A percentile compares a stretch with the other conserved stretches of the same genome.
Evolutionary conservation across 2,797 vertebrate species (phyloP).

Genomic region (Heterohyrax brucei): DNA sequence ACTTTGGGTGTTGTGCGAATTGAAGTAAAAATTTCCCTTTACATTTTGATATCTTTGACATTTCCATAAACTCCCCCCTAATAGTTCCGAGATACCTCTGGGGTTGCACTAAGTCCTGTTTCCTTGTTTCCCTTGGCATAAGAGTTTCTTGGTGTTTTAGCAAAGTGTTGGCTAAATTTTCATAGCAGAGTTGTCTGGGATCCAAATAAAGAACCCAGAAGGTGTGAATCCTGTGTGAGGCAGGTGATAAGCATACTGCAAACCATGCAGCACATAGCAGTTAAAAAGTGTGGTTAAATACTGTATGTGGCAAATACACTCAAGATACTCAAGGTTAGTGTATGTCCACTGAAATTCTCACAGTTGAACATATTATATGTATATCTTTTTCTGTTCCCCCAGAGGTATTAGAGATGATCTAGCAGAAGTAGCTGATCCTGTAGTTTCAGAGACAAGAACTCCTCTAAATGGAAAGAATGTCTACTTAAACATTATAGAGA

Average conservation of each 20-base stretch:
- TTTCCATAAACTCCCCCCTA: not conserved
- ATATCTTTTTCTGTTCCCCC: not conserved
- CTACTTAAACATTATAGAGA: not conserved
- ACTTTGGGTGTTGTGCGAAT: not conserved
- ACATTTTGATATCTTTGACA: slow-evolving; percentile 14
- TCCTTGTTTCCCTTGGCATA: slow-evolving; percentile 56
- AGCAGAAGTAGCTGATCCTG: not conserved
- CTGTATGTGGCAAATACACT: not conserved
- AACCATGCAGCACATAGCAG: not conserved
- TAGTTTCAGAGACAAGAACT: not conserved
- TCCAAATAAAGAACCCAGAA: slow-evolving; percentile 29
- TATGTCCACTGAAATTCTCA: not conserved
- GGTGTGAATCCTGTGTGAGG: not conserved
- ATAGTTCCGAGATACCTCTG: not conserved
- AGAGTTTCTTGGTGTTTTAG: slow-evolving; percentile 31
- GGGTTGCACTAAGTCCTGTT: not conserved
- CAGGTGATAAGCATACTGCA: not conserved
- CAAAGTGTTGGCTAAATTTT: slow-evolving; percentile 38
- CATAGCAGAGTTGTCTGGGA: not conserved
- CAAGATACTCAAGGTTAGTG: not conserved
- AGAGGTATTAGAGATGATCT: not conserved
- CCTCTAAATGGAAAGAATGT: slow-evolving; percentile 11
- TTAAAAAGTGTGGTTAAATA: not conserved
- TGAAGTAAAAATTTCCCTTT: slow-evolving; percentile 1
- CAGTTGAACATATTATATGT: not conserved